Conservation (phyloP, 2,113 vertebrate genomes). For the Coptodon rendalli region DNA sequence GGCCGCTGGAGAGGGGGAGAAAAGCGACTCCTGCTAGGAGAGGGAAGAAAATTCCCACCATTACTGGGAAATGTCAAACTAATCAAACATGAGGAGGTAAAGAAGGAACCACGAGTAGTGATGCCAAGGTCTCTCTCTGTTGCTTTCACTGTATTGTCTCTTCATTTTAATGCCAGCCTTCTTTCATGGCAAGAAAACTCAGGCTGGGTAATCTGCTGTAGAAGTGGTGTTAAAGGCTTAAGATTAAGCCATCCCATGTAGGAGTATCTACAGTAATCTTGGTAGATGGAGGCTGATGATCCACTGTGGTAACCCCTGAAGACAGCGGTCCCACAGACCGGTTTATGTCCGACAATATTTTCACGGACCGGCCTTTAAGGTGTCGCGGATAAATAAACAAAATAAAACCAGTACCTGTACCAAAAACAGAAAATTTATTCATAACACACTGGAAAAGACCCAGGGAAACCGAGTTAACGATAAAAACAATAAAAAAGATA, state of each 20-base stretch:
- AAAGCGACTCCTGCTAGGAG: constrained; percentile 1
- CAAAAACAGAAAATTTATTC: background rate
- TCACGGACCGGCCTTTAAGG: rapidly evolving
- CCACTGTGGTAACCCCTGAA: background rate
- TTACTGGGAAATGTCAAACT: constrained; percentile 33
- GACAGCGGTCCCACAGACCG: background rate
- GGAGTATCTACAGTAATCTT: background rate
- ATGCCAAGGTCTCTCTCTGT: background rate
- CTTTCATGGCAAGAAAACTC: background rate
- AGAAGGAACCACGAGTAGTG: background rate
- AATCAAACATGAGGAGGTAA: background rate
- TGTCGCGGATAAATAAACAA: background rate
- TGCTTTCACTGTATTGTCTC: background rate
- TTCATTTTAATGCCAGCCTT: background rate
- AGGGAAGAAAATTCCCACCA: constrained; percentile 29
- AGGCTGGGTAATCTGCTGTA: background rate
- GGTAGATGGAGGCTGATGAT: background rate
- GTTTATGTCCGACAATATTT: background rate
- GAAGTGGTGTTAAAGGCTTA: background rate
- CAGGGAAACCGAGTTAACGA: rapidly evolving
- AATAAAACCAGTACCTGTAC: background rate
- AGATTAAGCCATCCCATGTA: background rate
- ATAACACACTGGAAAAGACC: background rate
- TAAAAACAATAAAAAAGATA: rapidly evolving
- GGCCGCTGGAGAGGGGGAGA: background rate